Conservation (phyloP, 2,797 vertebrate species). For the Sternotherus odoratus region DNA sequence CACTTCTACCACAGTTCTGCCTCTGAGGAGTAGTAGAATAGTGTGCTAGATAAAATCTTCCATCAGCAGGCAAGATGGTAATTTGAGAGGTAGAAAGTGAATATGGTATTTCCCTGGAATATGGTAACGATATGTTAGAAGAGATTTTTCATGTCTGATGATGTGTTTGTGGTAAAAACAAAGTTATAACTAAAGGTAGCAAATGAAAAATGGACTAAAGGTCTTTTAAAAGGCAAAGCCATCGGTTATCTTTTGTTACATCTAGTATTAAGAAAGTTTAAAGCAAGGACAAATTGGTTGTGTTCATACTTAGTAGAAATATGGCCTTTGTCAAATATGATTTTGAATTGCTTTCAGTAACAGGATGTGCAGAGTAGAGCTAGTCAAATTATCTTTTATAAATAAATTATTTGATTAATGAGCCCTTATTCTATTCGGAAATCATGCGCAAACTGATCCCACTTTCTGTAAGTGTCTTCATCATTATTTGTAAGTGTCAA, state of each 20-base stretch:
- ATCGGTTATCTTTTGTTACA: conserved; percentile 4
- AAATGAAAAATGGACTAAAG: conserved; percentile 38
- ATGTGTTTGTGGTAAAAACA: background rate
- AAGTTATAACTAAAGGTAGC: background rate
- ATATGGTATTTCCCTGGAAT: background rate
- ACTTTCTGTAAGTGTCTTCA: conserved; percentile 11
- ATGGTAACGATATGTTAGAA: background rate
- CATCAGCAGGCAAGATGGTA: background rate
- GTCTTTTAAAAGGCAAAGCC: background rate
- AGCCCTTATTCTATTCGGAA: background rate
- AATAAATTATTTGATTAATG: conserved; percentile 41
- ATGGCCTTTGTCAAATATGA: background rate
- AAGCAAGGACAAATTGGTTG: background rate
- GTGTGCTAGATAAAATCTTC: accelerated
- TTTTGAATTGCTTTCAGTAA: background rate
- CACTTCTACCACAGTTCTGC: background rate
- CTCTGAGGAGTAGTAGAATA: background rate
- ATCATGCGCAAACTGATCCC: conserved; percentile 34
- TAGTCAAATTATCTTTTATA: conserved; percentile 23
- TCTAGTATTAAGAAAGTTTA: background rate
- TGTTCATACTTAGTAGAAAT: background rate
- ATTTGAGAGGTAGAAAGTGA: background rate
- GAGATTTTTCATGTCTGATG: background rate
- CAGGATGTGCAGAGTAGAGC: background rate
- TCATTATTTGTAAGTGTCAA: background rate